Conservation (phyloP, 2,113 vertebrate genomes). For the Origma solitaria region DNA sequence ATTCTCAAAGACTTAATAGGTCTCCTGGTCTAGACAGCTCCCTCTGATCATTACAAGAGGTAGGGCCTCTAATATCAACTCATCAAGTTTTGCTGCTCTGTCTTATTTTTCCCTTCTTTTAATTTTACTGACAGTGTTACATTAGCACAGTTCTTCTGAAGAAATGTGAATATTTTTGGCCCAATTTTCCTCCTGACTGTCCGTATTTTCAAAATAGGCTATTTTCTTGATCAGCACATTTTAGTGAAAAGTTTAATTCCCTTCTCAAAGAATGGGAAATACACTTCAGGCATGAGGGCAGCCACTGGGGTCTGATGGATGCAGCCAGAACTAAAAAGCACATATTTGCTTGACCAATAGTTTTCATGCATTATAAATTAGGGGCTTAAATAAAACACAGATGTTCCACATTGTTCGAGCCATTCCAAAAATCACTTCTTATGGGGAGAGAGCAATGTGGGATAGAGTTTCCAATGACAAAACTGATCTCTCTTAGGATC, state of each 20-base stretch:
- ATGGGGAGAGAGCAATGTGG: background rate
- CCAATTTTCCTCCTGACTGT: background rate
- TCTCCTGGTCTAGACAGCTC: background rate
- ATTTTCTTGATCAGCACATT: background rate
- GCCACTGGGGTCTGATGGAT: background rate
- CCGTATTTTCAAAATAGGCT: background rate
- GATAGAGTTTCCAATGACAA: background rate
- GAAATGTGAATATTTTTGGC: background rate
- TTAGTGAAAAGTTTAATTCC: background rate
- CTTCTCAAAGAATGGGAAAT: background rate
- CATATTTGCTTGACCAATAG: background rate
- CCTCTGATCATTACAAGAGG: background rate
- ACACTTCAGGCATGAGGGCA: background rate
- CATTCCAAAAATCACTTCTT: background rate
- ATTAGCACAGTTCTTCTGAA: background rate
- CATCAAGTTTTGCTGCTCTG: background rate
- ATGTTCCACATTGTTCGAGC: fast-evolving
- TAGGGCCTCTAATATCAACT: background rate
- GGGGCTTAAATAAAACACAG: background rate
- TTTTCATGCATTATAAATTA: background rate
- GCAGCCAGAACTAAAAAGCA: background rate
- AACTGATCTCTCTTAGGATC: background rate
- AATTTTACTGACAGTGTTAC: background rate
- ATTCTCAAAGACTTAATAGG: conserved; percentile 10
- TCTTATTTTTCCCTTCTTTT: background rate